Conservation (phyloP, 2,888 invertebrate species). For the Tanypteryx hageni region DNA sequence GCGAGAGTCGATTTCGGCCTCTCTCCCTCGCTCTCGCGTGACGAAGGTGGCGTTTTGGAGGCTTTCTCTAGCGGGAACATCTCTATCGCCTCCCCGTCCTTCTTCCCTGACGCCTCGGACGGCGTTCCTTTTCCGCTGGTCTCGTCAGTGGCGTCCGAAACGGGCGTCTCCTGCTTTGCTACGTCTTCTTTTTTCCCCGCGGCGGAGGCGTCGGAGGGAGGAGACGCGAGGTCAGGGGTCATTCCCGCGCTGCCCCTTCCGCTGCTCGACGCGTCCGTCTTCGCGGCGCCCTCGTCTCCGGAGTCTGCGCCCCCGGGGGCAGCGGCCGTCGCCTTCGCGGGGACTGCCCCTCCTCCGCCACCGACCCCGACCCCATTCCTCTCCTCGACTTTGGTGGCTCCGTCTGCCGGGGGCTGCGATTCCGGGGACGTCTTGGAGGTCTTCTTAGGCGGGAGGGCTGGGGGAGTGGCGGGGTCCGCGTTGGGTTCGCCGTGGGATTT, state of each 20-base stretch:
- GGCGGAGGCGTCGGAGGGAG: not conserved
- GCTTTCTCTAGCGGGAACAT: not conserved
- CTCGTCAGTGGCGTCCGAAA: not conserved
- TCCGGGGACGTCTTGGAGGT: conserved; percentile 37
- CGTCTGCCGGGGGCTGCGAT: not conserved
- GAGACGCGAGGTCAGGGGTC: not conserved
- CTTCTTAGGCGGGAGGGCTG: conserved; percentile 40
- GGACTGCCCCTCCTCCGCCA: not conserved
- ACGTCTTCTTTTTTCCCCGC: not conserved
- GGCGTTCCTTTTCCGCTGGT: not conserved
- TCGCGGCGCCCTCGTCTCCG: not conserved
- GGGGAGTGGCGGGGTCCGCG: not conserved
- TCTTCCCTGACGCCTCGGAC: not conserved
- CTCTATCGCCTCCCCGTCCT: not conserved
- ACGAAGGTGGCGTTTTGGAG: not conserved
- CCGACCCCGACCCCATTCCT: not conserved
- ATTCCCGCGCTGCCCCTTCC: too few species aligned
- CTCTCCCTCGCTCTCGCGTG: not conserved
- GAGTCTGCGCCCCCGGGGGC: not conserved
- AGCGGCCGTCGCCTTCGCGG: not conserved
- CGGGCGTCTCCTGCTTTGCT: not conserved
- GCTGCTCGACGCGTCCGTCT: too few species aligned
- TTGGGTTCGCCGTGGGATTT: conserved; percentile 1
- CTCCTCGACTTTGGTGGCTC: not conserved
- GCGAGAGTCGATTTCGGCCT: not conserved